Evolutionary conservation across 1,140 invertebrate genomes (phyloP), one percentile per base, ranked within the genome.

Genomic region (Neomicropteryx cornuta): DNA sequence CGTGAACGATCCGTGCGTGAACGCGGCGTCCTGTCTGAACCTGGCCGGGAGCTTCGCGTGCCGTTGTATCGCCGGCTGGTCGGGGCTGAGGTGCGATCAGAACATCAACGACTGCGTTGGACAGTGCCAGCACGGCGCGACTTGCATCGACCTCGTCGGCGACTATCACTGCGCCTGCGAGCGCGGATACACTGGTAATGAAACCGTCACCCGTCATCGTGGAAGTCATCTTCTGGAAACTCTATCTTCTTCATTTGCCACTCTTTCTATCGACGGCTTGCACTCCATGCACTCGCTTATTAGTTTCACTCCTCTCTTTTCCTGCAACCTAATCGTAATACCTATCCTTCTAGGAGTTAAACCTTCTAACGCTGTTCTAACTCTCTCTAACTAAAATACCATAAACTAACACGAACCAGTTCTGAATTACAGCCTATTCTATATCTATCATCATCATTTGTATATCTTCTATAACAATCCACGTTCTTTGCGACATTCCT

Each of bases 101-200:
- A 89, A 93, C 60, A 88, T 93, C 53, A 78, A 90, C 58, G 85
- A 85, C 56, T 97, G 93, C 63, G 72, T 78, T 5, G 83, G 83
- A 3, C 89, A 90, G 51, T 95, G 89, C 62, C 71, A 80, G 44
- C 81, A 94, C 63, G 84, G 82, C 13, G 88, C 86, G 5, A 81
- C 80, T 1, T 94, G 90, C 63, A 79, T 83, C 42, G 87, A 94
- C 59, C 65, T 81, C 16, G 78, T 86, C 34, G 81, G 87, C 51
- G 82, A 83, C 49, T 92, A 85, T 62, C 75, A 81, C 47, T 90
- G 87, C 56, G 79, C 83, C 28, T 91, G 87, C 60, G 73, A 73
- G 29, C 71, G 78, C 1, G 87, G 88, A 18, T 92, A 76, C 59
- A 84, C 83, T 36, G 83, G 77, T 66, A 66, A 69, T 66, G 52